These are phyloP conservation scores for Acleris literana DNA, from an alignment of 2,888 invertebrate species.

Conservation along the genomic window DNA sequence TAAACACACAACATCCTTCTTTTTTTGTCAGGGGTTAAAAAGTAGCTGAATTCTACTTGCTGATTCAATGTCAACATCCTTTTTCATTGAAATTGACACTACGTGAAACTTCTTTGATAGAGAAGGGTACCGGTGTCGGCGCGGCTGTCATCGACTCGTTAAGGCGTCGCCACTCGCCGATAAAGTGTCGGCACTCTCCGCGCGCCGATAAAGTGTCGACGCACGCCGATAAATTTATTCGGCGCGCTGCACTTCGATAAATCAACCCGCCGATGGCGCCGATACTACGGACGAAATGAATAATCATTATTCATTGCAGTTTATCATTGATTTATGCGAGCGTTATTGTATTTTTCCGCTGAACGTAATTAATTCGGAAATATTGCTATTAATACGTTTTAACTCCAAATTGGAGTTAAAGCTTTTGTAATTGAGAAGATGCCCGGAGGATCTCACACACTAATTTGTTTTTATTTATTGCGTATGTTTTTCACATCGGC, in stretches of 20 bases:
- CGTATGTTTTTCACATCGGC: too few species aligned
- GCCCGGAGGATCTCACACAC: too few species aligned
- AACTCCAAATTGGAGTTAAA: too few species aligned
- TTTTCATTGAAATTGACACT: too few species aligned
- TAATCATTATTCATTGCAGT: constrained; percentile 68
- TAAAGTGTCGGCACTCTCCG: not conserved
- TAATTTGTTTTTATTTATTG: too few species aligned
- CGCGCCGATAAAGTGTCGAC: not conserved
- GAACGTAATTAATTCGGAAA: constrained; percentile 61
- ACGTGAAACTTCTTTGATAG: not conserved
- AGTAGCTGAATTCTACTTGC: too few species aligned
- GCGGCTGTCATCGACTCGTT: not conserved
- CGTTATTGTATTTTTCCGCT: constrained; percentile 68
- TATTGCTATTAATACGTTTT: constrained; percentile 41
- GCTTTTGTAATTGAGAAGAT: too few species aligned
- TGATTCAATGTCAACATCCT: too few species aligned
- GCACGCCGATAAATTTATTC: constrained; percentile 13
- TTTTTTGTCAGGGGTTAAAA: too few species aligned
- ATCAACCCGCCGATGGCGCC: constrained; percentile 33
- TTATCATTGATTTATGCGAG: constrained; percentile 65
- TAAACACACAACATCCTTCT: too few species aligned
- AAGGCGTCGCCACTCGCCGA: not conserved
- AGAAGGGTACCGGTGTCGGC: not conserved
- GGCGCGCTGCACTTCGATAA: constrained; percentile 26
- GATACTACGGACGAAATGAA: constrained; percentile 58